phyloP scores from a whole-genome alignment of 1,140 invertebrate genomes.

The Contarinia nasturtii region DNA sequence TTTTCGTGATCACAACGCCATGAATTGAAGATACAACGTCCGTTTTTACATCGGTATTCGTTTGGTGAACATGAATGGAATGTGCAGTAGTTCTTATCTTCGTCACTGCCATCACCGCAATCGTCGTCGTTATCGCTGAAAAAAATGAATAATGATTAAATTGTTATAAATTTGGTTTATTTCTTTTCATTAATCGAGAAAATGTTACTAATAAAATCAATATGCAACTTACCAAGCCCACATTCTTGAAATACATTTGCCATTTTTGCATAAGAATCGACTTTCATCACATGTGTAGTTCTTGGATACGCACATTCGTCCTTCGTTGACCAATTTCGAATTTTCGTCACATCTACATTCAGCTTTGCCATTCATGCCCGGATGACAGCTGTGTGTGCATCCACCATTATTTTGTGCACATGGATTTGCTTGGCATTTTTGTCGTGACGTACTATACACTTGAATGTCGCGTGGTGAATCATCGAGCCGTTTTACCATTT shows the following conservation, averaged over 20 bases:
- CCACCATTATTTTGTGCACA: conserved; percentile 89
- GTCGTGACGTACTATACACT: conserved; percentile 61
- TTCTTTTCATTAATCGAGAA: neutral
- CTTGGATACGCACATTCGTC: conserved; percentile 71
- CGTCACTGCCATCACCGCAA: conserved; percentile 87
- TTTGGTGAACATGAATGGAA: conserved; percentile 82
- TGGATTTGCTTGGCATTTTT: conserved; percentile 65
- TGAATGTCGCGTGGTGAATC: conserved; percentile 82
- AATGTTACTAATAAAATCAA: too few species aligned
- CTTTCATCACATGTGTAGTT: conserved; percentile 73
- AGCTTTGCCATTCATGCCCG: conserved; percentile 57
- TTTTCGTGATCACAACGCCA: conserved; percentile 67
- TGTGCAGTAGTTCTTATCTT: conserved; percentile 80
- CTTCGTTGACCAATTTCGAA: conserved; percentile 78
- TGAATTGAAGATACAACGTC: conserved; percentile 83
- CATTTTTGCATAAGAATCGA: conserved; percentile 88
- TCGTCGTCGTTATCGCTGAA: too few species aligned
- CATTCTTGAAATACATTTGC: conserved; percentile 84
- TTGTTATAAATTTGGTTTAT: too few species aligned
- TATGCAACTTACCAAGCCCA: too few species aligned
- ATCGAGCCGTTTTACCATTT: conserved; percentile 80
- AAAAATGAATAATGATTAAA: too few species aligned
- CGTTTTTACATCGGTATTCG: conserved; percentile 88
- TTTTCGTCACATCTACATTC: conserved; percentile 77
- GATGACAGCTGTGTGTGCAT: conserved; percentile 88